Base-by-base conservation (phyloP, 2,113 vertebrate genomes). In the Hemibagrus wyckioides region DNA sequence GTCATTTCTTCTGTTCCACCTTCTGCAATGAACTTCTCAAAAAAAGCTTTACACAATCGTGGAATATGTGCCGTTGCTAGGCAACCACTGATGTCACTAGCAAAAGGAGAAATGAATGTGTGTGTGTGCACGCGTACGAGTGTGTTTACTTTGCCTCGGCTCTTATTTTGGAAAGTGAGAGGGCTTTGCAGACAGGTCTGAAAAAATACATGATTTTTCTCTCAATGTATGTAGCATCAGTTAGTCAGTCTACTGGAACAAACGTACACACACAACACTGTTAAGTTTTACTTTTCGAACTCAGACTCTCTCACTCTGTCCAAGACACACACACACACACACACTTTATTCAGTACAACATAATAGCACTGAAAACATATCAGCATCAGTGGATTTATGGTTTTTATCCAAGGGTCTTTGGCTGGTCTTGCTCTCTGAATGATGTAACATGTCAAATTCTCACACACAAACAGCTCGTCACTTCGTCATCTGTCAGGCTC, bases 51-150 rank as follows among this genome's bases (percentile, higher is more conserved):
- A 95, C 94, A 95, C 94, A 94, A 91, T 94, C 92, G 92, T 88
- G 63, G 88, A 90, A 92, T 92, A 25, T 92, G 93, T 94, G 93
- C 93, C 93, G 95, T 96, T 95, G 92, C 95, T 85, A 93, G 87
- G 95, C 93, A 94, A 95, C 94, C 89, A 0, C 39, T 36, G 39
- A 85, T 89, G 91, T 90, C 82, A 91, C 89, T 89, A 89, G 90
- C 84, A 86, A 80, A 80, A 56, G 67, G 67, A 81, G 63, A 48
- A 61, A 65, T 57, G 75, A 44, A 39, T 73, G 48, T 83, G 76
- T 67, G 73, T 36, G 44, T 65, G 63, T 33, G 73, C 84, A 50
- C 48, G 44, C 25, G 69, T 84, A 79, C 59, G 39, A 57, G 71
- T 54, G 54, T 86, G 84, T 89, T 44, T 86, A 79, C 76, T 87